Conservation (phyloP, 1,140 invertebrate genomes). For the Homarus americanus region DNA sequence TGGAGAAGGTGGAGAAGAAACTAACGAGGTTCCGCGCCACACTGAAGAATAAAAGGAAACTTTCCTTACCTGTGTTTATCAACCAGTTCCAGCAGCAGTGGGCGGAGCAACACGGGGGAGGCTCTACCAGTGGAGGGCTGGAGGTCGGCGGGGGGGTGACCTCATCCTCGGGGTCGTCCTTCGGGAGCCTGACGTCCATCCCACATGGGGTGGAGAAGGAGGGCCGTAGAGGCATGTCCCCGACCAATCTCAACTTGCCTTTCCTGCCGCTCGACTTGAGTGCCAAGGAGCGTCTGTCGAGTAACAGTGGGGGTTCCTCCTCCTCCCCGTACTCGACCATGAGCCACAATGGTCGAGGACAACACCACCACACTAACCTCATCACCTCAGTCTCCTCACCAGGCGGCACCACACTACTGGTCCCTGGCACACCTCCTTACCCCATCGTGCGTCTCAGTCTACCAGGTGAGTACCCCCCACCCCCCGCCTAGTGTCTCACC, state of each 20-base stretch:
- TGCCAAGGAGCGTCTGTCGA: conserved; percentile 29
- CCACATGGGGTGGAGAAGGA: conserved; percentile 56
- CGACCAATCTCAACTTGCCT: not conserved
- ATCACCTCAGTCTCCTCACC: conserved; percentile 64
- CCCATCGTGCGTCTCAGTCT: conserved; percentile 51
- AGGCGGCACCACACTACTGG: conserved; percentile 58
- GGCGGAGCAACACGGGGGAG: conserved; percentile 49
- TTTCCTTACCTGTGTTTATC: conserved; percentile 74
- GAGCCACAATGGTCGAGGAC: not conserved
- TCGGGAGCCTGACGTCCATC: conserved; percentile 60
- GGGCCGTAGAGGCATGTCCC: conserved; percentile 19
- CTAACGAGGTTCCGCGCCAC: conserved; percentile 73
- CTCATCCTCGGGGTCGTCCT: conserved; percentile 14
- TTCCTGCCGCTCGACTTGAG: conserved; percentile 33
- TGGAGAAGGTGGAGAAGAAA: conserved; percentile 75
- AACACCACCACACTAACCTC: conserved; percentile 35
- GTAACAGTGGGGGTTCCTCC: conserved; percentile 15
- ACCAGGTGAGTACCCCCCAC: conserved; percentile 49
- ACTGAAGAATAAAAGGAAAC: conserved; percentile 71
- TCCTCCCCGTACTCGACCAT: conserved; percentile 43
- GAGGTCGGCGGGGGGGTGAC: not conserved
- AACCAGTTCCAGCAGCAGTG: conserved; percentile 75
- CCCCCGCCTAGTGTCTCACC: too few relatives aligned
- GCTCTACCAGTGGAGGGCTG: not conserved
- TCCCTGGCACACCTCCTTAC: conserved; percentile 40